Evolutionary conservation across 2,888 invertebrate species (phyloP).

Genomic region (Bellardia bayeri): DNA sequence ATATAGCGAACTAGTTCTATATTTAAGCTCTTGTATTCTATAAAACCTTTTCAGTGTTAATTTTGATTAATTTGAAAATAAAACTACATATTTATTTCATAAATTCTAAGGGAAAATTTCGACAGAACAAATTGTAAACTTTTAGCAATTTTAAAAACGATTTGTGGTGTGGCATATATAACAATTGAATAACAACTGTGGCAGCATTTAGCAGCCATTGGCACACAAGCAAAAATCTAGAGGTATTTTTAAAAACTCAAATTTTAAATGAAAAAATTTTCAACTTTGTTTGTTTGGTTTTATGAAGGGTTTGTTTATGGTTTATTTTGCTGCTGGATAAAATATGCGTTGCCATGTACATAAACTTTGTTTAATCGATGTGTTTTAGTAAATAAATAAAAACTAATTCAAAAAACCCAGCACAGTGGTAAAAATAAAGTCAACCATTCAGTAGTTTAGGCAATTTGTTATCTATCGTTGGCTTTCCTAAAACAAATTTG

Average conservation of each 20-base stretch:
- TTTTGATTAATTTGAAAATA: too few species aligned
- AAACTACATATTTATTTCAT: too few species aligned
- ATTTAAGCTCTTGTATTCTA: too few species aligned
- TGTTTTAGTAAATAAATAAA: background rate
- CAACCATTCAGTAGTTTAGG: too few species aligned
- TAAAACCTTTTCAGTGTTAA: too few species aligned
- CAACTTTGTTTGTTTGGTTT: background rate
- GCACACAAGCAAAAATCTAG: background rate
- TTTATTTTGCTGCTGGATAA: constrained; percentile 31
- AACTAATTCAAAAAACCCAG: background rate
- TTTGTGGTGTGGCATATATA: background rate
- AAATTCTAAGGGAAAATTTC: too few species aligned
- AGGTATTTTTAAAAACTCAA: background rate
- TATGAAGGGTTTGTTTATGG: constrained; percentile 13
- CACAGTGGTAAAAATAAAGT: too few species aligned
- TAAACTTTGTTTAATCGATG: constrained; percentile 61
- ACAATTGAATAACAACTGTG: background rate
- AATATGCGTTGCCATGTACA: constrained; percentile 42
- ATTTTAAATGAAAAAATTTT: background rate
- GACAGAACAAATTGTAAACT: too few species aligned
- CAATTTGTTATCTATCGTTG: too few species aligned
- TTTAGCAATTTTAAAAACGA: background rate
- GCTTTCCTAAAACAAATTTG: too few species aligned
- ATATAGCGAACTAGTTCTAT: too few species aligned
- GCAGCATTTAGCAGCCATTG: constrained; percentile 10